Conservation (phyloP, 2,113 vertebrate genomes). For the Myocastor coypus region DNA sequence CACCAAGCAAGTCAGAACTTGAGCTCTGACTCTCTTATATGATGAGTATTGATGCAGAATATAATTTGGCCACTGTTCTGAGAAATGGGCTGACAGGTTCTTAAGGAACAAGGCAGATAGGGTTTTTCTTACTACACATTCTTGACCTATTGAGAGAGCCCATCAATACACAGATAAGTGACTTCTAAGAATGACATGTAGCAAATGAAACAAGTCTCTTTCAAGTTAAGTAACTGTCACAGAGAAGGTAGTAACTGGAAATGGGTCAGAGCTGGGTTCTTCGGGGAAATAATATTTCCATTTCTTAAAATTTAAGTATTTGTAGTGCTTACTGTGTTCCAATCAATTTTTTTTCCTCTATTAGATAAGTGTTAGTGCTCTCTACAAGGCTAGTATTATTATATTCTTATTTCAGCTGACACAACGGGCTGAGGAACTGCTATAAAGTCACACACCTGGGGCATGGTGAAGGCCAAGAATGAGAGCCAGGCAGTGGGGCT, state of each 20-base stretch:
- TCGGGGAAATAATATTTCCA: neutral
- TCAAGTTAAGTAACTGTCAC: neutral
- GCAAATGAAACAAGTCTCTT: conserved; percentile 16
- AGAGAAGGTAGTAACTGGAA: neutral
- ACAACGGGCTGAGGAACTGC: neutral
- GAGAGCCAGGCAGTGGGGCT: neutral
- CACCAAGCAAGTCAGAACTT: neutral
- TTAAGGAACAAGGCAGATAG: neutral
- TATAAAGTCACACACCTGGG: neutral
- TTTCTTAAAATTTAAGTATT: neutral
- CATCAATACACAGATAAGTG: neutral
- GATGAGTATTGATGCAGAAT: neutral
- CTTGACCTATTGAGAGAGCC: neutral
- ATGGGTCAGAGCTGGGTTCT: conserved; percentile 1
- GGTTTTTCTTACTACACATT: neutral
- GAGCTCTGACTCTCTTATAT: neutral
- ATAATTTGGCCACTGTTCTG: neutral
- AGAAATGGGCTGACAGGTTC: neutral
- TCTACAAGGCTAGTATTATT: neutral
- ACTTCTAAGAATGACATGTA: neutral
- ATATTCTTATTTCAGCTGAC: neutral
- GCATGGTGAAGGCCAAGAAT: neutral
- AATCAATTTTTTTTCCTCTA: neutral
- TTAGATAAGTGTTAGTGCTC: neutral
- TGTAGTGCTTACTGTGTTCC: neutral